Conservation (phyloP, 2,888 invertebrate genomes). For the Cephus nigrinus region DNA sequence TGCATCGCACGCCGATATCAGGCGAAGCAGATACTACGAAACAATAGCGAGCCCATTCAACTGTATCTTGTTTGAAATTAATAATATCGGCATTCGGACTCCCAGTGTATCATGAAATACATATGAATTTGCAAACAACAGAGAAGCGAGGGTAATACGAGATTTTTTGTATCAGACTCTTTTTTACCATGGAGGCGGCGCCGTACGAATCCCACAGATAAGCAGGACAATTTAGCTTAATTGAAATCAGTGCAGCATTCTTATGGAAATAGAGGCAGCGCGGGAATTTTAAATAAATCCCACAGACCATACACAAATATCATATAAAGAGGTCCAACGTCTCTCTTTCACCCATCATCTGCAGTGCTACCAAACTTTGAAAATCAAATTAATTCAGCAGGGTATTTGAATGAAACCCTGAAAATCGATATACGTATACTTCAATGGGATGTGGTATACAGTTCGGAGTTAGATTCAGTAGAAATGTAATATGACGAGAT, state of each 20-base stretch:
- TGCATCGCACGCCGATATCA: neutral
- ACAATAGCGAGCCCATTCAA: neutral
- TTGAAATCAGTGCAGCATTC: neutral
- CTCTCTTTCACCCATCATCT: neutral
- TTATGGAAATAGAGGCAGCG: neutral
- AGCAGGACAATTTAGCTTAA: neutral
- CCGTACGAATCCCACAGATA: neutral
- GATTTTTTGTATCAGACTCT: neutral
- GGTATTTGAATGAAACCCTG: neutral
- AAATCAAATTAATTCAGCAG: neutral
- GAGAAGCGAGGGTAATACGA: neutral
- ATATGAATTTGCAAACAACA: neutral
- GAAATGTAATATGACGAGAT: neutral
- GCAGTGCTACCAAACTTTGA: neutral
- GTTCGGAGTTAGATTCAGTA: neutral
- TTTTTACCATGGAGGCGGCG: neutral
- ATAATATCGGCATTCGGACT: neutral
- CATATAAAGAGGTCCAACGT: neutral
- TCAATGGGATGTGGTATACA: neutral
- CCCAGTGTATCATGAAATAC: neutral
- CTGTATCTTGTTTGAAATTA: neutral
- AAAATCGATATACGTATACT: neutral
- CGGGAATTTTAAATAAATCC: neutral
- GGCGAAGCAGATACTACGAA: neutral
- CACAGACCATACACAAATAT: neutral